Percentiles rank a stretch among this genome's conserved stretches.
Conservation (phyloP, 1,140 invertebrate genomes). For the Eupeodes corollae region DNA sequence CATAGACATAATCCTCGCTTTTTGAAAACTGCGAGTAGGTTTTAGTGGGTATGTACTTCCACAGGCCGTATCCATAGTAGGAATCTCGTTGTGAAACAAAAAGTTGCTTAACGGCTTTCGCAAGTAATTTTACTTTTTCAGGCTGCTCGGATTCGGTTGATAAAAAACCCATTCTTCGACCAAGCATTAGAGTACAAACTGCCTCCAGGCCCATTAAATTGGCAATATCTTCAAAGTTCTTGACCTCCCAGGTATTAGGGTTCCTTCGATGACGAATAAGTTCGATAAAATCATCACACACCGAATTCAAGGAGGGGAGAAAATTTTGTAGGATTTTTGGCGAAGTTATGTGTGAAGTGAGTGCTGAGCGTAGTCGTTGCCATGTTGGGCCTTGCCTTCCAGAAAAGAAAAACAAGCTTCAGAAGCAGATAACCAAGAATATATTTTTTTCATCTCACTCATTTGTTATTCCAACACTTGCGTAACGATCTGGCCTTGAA, state of each 20-base stretch:
- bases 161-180: constrained; percentile 66
- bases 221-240: constrained; percentile 58
- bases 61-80: constrained; percentile 69
- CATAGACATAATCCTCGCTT: constrained; percentile 70
- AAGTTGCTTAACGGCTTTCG: constrained; percentile 57
- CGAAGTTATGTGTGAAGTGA: constrained; percentile 67
- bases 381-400: constrained; percentile 68
- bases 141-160: constrained; percentile 43
- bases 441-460: constrained; percentile 48
- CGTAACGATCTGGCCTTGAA: constrained; percentile 63
- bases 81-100: constrained; percentile 66
- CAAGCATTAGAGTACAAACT: constrained; percentile 64
- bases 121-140: constrained; percentile 44
- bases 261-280: constrained; percentile 47
- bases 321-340: constrained; percentile 64
- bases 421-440: neutral
- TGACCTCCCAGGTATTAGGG: constrained; percentile 39
- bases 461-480: constrained; percentile 67
- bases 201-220: constrained; percentile 70
- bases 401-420: neutral
- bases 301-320: constrained; percentile 60
- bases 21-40: constrained; percentile 59
- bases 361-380: constrained; percentile 57
- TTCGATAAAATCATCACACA: constrained; percentile 67
- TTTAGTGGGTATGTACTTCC: constrained; percentile 66